phyloP scores from a whole-genome alignment of 2,797 vertebrate species.

The Toxotes lorentzi region DNA sequence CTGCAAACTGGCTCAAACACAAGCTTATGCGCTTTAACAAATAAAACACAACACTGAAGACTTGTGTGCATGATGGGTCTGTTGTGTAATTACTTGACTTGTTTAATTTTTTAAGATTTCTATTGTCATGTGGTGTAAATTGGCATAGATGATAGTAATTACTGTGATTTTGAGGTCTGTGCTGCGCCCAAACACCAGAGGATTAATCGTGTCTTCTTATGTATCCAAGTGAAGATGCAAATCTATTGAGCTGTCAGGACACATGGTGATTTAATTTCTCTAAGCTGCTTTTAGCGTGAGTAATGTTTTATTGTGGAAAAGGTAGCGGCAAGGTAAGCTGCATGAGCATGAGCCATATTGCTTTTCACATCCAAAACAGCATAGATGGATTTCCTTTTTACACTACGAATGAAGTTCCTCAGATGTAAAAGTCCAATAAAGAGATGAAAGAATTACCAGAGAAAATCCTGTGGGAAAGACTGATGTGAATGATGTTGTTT shows the following conservation, averaged over 20 bases:
- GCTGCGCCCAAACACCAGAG: conserved; percentile 52
- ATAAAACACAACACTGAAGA: conserved; percentile 13
- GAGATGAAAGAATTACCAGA: conserved; percentile 58
- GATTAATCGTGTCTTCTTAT: conserved; percentile 73
- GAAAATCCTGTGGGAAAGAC: conserved; percentile 45
- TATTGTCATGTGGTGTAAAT: conserved; percentile 66
- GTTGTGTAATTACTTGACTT: conserved; percentile 47
- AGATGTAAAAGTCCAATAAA: conserved; percentile 55
- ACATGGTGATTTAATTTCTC: conserved; percentile 76
- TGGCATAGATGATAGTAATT: conserved; percentile 73
- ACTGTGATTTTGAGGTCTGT: conserved; percentile 70
- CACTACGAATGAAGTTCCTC: conserved; percentile 41
- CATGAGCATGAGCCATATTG: conserved; percentile 41
- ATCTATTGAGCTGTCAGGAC: conserved; percentile 74
- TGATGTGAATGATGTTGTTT: conserved; percentile 41
- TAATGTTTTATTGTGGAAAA: conserved; percentile 69
- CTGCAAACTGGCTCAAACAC: conserved; percentile 28
- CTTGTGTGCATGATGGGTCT: conserved; percentile 1
- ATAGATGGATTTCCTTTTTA: conserved; percentile 35
- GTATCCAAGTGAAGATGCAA: conserved; percentile 70
- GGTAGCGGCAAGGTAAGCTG: conserved; percentile 62
- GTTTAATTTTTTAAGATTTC: conserved; percentile 33
- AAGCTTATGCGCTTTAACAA: conserved; percentile 18
- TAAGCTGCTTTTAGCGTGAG: conserved; percentile 74
- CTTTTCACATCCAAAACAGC: conserved; percentile 54